Conservation (phyloP, 2,797 vertebrate species). For the Allobates femoralis region DNA sequence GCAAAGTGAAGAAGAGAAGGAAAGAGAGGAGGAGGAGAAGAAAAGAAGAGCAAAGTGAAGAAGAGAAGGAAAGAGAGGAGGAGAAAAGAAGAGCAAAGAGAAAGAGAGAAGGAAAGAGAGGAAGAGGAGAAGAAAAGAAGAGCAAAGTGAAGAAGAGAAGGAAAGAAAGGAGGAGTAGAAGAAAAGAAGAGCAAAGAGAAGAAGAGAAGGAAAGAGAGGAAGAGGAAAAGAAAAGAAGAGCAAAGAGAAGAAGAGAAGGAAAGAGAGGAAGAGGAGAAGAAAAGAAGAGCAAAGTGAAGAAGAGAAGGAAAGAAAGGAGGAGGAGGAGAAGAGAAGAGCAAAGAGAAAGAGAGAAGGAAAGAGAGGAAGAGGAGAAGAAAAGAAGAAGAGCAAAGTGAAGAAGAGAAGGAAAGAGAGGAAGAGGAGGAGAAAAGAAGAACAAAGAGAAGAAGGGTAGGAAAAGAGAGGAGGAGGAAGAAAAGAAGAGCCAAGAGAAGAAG, state of each 20-base stretch:
- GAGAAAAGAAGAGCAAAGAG: too few species aligned
- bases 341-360: background rate
- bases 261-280: background rate
- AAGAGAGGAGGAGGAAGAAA: background rate
- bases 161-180: background rate
- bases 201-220: too few species aligned
- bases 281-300: too few species aligned
- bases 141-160: too few species aligned
- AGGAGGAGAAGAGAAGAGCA: too few species aligned
- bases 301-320: too few species aligned
- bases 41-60: too few species aligned
- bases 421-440: background rate
- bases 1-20: background rate
- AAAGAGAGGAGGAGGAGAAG: background rate
- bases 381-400: background rate
- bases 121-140: too few species aligned
- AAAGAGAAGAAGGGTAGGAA: background rate
- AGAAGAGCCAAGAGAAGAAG: background rate
- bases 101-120: too few species aligned
- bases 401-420: background rate
- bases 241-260: too few species aligned
- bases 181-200: background rate
- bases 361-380: background rate
- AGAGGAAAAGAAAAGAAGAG: background rate
- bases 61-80: background rate